phyloP scores from a whole-genome alignment of 2,888 invertebrate genomes.

The Drosophila quasianomalipes region DNA sequence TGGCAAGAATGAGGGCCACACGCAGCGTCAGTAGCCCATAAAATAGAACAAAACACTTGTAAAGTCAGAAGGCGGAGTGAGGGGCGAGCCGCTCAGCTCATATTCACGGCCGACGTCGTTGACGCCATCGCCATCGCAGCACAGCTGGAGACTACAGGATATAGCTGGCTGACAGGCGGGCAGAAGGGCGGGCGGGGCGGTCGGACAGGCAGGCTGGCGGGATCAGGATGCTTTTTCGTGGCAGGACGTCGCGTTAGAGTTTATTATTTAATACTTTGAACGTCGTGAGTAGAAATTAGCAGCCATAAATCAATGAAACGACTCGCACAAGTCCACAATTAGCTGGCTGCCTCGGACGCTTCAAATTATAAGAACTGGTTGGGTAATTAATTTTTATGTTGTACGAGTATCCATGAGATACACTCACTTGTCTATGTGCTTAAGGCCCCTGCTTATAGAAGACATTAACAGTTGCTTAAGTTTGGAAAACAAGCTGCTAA shows the following conservation, averaged over 20 bases:
- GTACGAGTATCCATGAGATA: conserved; percentile 23
- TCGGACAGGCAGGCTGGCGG: conserved; percentile 16
- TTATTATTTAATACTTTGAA: conserved; percentile 77
- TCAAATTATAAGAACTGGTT: conserved; percentile 54
- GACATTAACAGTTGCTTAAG: conserved; percentile 30
- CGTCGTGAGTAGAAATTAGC: conserved; percentile 76
- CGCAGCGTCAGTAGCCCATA: conserved; percentile 65
- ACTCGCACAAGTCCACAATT: conserved; percentile 77
- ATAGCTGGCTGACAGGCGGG: conserved; percentile 14
- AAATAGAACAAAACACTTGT: conserved; percentile 76
- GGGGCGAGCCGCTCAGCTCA: conserved; percentile 42
- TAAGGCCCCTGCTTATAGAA: not conserved
- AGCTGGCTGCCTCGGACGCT: conserved; percentile 54
- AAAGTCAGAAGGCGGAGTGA: conserved; percentile 48
- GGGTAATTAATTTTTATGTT: conserved; percentile 69
- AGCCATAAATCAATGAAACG: conserved; percentile 79
- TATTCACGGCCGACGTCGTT: conserved; percentile 64
- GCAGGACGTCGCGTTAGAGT: conserved; percentile 66
- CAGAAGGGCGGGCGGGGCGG: conserved; percentile 17
- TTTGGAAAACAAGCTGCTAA: conserved; percentile 13
- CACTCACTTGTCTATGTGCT: conserved; percentile 2
- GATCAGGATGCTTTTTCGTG: conserved; percentile 52
- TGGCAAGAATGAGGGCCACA: conserved; percentile 21
- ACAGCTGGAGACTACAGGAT: conserved; percentile 42
- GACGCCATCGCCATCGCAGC: conserved; percentile 60